Percentiles rank a stretch among this genome's conserved stretches.
phyloP scores from a whole-genome alignment of 2,888 invertebrate genomes.

The Pollenia labialis region DNA sequence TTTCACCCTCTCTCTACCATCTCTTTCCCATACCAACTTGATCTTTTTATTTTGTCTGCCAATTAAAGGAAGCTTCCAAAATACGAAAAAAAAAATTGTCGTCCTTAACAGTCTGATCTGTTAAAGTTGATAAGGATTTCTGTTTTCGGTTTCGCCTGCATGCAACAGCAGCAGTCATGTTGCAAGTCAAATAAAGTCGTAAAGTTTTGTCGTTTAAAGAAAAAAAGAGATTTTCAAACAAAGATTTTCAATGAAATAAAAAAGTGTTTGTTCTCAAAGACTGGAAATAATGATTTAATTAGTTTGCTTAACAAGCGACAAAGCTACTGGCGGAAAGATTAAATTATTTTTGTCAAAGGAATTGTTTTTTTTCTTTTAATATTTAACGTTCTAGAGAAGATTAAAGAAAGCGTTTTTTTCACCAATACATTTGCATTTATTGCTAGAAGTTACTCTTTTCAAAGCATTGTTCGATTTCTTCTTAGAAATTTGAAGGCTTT shows the following conservation, averaged over 20 bases:
- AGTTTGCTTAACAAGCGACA: conserved; percentile 44
- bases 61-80: conserved; percentile 69
- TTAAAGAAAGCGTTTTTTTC: too few species aligned
- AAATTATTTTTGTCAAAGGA: neutral
- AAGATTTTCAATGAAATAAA: conserved; percentile 58
- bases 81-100: conserved; percentile 31
- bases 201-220: conserved; percentile 51
- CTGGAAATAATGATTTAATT: conserved; percentile 71
- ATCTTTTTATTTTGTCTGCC: conserved; percentile 51
- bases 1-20: neutral
- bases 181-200: conserved; percentile 73
- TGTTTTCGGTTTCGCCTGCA: conserved; percentile 39
- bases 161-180: conserved; percentile 68
- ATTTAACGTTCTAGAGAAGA: too few species aligned
- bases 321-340: conserved; percentile 12
- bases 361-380: neutral
- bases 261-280: conserved; percentile 38
- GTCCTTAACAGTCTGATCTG: conserved; percentile 63
- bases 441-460: too few species aligned
- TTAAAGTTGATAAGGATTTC: conserved; percentile 59
- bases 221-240: conserved; percentile 32
- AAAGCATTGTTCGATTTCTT: too few species aligned
- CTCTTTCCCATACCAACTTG: neutral
- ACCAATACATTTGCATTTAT: neutral
- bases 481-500: too few species aligned